Evolutionary conservation across 2,888 invertebrate species (phyloP).

Genomic region (Cantharis rustica): DNA sequence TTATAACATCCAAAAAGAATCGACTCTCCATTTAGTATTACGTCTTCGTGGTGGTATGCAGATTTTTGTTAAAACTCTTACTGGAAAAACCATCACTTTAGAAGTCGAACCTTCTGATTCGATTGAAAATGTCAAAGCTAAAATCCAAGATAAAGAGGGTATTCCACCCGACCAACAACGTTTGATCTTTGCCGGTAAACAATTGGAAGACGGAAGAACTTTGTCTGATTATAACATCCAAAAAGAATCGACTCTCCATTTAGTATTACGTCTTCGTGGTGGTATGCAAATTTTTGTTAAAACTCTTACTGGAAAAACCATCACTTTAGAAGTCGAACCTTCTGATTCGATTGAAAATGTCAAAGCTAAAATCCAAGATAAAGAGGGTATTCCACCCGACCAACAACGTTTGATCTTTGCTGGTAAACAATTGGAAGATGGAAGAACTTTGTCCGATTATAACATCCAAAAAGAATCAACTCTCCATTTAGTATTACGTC

Average conservation of each 20-base stretch:
- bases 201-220: neutral
- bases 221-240: neutral
- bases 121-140: neutral
- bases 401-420: neutral
- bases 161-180: neutral
- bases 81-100: neutral
- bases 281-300: constrained; percentile 64
- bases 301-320: constrained; percentile 93
- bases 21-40: neutral
- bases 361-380: neutral
- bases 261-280: neutral
- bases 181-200: neutral
- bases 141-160: neutral
- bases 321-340: constrained; percentile 91
- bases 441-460: neutral
- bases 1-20: neutral
- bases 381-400: neutral
- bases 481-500: neutral
- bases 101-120: neutral
- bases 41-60: neutral
- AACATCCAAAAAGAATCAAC: neutral
- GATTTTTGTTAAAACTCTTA: neutral
- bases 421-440: neutral
- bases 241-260: neutral
- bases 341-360: constrained; percentile 72